These are phyloP conservation scores for Takifugu ocellatus DNA, from an alignment of 2,797 vertebrate genomes.

Conservation along the genomic window DNA sequence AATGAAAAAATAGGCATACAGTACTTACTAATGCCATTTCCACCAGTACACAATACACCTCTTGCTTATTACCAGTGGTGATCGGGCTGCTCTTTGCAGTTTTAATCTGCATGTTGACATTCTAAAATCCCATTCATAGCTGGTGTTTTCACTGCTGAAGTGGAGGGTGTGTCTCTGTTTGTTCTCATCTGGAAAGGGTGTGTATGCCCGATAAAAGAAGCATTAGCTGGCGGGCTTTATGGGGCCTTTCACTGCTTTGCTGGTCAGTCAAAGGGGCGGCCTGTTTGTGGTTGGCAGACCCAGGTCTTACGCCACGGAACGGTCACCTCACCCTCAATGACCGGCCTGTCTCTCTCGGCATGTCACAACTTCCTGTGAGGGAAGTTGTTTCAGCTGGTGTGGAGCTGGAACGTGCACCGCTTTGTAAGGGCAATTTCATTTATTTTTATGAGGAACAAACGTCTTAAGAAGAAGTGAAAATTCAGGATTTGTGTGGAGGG, in stretches of 20 bases:
- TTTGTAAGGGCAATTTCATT: slow-evolving; percentile 5
- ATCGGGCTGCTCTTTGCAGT: neutral
- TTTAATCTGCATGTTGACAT: slow-evolving; percentile 16
- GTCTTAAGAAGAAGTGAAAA: slow-evolving; percentile 7
- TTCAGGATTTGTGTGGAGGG: too few species aligned
- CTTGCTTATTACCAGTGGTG: too few species aligned
- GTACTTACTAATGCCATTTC: too few species aligned
- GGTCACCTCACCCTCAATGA: slow-evolving; percentile 50
- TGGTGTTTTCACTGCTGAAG: slow-evolving; percentile 15
- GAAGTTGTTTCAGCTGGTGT: slow-evolving; percentile 67
- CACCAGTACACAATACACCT: too few species aligned
- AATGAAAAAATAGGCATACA: too few species aligned
- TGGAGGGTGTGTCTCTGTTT: slow-evolving; percentile 65
- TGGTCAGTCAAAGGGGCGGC: slow-evolving; percentile 48
- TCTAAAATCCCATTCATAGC: slow-evolving; percentile 36
- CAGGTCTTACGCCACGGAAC: slow-evolving; percentile 4
- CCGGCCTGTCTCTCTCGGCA: slow-evolving; percentile 35
- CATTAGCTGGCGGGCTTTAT: slow-evolving; percentile 56
- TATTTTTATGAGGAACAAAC: slow-evolving; percentile 6
- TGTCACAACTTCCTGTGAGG: slow-evolving; percentile 61
- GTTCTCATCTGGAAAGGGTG: slow-evolving; percentile 41
- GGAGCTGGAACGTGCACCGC: slow-evolving; percentile 17
- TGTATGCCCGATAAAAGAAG: slow-evolving; percentile 56
- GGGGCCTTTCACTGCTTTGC: slow-evolving; percentile 57
- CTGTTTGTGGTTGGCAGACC: slow-evolving; percentile 50